phyloP scores from a whole-genome alignment of 1,140 invertebrate genomes.

The Nasonia longicornis region DNA sequence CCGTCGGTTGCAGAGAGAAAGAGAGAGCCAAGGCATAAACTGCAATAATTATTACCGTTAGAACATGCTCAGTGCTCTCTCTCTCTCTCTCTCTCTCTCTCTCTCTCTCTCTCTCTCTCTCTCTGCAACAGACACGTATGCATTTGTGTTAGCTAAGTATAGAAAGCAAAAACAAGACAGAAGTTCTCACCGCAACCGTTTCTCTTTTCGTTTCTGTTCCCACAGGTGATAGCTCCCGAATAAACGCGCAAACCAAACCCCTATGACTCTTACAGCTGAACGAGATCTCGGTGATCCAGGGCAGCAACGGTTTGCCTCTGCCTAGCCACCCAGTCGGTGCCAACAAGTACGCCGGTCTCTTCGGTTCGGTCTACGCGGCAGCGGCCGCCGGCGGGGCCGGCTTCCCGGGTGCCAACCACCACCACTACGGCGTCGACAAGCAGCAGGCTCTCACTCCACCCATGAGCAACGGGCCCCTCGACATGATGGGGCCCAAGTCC shows the following conservation, averaged over 20 bases:
- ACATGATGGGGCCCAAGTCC: conserved; percentile 55
- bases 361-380: conserved; percentile 62
- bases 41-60: background rate
- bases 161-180: conserved; percentile 1
- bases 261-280: conserved; percentile 70
- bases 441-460: background rate
- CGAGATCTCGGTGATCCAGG: conserved; percentile 76
- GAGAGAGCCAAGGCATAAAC: too few relatives aligned
- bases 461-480: conserved; percentile 59
- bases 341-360: conserved; percentile 66
- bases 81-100: background rate
- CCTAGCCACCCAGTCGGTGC: conserved; percentile 57
- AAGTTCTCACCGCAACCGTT: conserved; percentile 28
- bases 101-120: background rate
- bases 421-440: background rate
- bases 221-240: conserved; percentile 47
- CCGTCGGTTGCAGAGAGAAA: too few relatives aligned
- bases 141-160: background rate
- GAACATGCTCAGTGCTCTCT: background rate
- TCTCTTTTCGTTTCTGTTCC: conserved; percentile 46
- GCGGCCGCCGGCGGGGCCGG: conserved; percentile 56
- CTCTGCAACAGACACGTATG: background rate
- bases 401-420: conserved; percentile 18
- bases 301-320: conserved; percentile 65
- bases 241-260: conserved; percentile 35